Evolutionary conservation across 2,888 invertebrate species (phyloP).

Genomic region (Acanthoscelides obtectus): DNA sequence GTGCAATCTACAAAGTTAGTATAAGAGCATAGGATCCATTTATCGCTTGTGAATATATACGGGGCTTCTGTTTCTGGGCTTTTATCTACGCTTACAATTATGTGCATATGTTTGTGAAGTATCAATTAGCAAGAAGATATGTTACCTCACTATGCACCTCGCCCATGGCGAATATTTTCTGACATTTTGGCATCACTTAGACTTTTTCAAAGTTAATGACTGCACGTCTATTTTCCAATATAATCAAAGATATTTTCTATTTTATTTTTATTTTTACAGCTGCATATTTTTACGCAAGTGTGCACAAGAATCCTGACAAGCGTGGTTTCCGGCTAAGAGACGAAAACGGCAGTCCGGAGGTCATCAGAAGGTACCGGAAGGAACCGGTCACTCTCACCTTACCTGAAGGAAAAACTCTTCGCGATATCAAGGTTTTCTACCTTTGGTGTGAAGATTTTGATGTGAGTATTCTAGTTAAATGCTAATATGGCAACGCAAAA

Average conservation of each 20-base stretch:
- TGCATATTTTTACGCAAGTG: conserved; percentile 87
- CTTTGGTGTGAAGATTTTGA: conserved; percentile 90
- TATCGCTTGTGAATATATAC: neutral
- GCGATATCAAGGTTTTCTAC: conserved; percentile 81
- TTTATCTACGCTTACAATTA: too few species aligned
- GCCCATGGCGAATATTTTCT: too few species aligned
- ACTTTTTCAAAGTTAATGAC: too few species aligned
- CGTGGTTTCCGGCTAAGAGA: conserved; percentile 73
- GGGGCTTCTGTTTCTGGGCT: too few species aligned
- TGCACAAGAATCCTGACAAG: conserved; percentile 60
- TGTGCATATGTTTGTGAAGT: too few species aligned
- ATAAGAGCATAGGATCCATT: neutral
- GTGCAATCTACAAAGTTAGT: neutral
- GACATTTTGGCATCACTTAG: too few species aligned
- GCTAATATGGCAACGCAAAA: too few species aligned
- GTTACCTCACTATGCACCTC: too few species aligned
- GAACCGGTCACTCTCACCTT: conserved; percentile 79
- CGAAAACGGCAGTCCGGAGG: conserved; percentile 73
- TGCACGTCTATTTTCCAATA: too few species aligned
- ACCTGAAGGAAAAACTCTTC: conserved; percentile 80
- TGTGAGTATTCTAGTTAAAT: conserved; percentile 55
- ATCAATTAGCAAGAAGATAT: too few species aligned
- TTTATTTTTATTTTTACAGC: conserved; percentile 58
- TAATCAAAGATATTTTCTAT: too few species aligned
- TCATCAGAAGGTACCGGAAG: conserved; percentile 76